Conservation (phyloP, 2,888 invertebrate species). For the Polydrusus cervinus region DNA sequence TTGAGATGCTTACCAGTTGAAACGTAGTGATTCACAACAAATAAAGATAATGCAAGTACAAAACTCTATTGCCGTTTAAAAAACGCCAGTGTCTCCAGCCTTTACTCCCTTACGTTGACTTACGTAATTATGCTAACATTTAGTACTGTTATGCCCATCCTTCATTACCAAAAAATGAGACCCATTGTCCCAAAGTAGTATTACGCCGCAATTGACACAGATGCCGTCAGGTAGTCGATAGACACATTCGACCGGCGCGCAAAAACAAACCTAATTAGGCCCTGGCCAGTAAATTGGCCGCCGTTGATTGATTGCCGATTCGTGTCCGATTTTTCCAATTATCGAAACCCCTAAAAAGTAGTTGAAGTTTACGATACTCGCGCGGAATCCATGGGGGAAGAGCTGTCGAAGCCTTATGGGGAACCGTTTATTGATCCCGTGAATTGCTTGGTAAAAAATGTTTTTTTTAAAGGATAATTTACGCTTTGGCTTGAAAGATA, state of each 20-base stretch:
- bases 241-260: conserved; percentile 39
- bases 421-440: conserved; percentile 44
- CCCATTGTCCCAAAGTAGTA: conserved; percentile 19
- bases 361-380: conserved; percentile 31
- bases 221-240: conserved; percentile 46
- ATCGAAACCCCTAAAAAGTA: conserved; percentile 45
- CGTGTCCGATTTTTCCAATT: conserved; percentile 50
- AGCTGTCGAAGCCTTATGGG: conserved; percentile 37
- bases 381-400: conserved; percentile 37
- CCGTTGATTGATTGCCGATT: conserved; percentile 43
- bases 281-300: conserved; percentile 45
- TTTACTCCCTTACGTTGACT: too few species aligned
- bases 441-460: conserved; percentile 43
- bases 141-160: too few species aligned
- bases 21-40: too few species aligned
- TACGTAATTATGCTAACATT: too few species aligned
- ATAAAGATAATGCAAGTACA: too few species aligned
- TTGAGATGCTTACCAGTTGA: too few species aligned
- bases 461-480: conserved; percentile 17
- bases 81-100: too few species aligned
- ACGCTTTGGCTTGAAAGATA: neutral
- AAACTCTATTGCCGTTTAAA: too few species aligned
- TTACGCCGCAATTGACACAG: conserved; percentile 44
- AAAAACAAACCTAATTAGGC: conserved; percentile 44
- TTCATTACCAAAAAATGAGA: neutral